Evolutionary conservation across 2,113 vertebrate species (phyloP).

Genomic region (Mungos mungo): DNA sequence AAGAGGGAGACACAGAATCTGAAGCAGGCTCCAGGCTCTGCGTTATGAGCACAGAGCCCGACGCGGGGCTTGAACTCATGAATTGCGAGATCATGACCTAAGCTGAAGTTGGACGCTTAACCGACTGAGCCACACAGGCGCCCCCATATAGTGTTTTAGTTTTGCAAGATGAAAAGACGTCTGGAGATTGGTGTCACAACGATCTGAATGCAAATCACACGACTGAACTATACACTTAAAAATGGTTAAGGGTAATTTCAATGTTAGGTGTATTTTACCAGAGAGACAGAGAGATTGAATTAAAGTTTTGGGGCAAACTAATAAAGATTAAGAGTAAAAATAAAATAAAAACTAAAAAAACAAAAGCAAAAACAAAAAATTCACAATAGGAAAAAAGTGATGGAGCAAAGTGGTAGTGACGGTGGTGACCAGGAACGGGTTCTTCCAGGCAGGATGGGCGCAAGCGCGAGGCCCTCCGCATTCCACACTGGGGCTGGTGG

Average conservation of each 20-base stretch:
- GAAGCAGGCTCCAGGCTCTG: no score
- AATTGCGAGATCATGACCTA: no score
- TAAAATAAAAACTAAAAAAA: neutral
- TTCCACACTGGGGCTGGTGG: neutral
- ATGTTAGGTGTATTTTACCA: neutral
- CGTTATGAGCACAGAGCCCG: no score
- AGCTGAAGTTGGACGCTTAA: no score
- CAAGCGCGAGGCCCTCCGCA: neutral
- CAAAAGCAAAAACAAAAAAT: neutral
- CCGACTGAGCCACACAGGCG: no score
- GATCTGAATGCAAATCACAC: neutral
- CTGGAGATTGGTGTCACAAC: no score
- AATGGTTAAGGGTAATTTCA: neutral
- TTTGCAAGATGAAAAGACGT: neutral
- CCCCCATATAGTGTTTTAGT: neutral
- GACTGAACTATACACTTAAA: neutral
- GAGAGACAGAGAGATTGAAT: neutral
- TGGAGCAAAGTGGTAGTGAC: neutral
- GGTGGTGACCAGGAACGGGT: neutral
- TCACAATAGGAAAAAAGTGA: neutral
- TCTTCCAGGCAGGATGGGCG: neutral
- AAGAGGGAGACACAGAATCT: no score
- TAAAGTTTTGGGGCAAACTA: neutral
- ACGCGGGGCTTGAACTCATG: no score
- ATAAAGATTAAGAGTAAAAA: neutral